Conservation (phyloP, 2,888 invertebrate species). For the Parochlus steinenii region DNA sequence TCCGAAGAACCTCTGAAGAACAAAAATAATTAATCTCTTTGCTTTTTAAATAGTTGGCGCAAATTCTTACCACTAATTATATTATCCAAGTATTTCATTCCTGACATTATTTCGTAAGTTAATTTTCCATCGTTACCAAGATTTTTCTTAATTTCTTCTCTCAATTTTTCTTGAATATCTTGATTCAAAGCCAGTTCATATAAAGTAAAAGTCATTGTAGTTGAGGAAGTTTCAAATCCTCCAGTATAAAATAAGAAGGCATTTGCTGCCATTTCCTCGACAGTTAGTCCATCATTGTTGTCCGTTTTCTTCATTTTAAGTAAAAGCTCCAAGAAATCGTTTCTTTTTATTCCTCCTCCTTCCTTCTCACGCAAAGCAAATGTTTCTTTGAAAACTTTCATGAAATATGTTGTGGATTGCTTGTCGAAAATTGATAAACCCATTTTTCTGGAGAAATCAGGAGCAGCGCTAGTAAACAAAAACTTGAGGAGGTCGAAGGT, state of each 20-base stretch:
- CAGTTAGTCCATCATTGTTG: slow-evolving; percentile 21
- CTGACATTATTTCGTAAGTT: slow-evolving; percentile 25
- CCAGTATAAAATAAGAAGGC: slow-evolving; percentile 31
- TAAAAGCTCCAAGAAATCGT: slow-evolving; percentile 29
- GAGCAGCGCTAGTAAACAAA: slow-evolving; percentile 33
- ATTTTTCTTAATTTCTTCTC: slow-evolving; percentile 26
- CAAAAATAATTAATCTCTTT: too few relatives aligned
- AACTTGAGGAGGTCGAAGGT: not conserved
- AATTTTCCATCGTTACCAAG: slow-evolving; percentile 22
- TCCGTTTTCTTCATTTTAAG: slow-evolving; percentile 26
- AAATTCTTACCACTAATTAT: too few relatives aligned
- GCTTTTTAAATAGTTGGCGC: too few relatives aligned
- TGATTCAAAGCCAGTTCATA: slow-evolving; percentile 26
- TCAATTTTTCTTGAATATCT: slow-evolving; percentile 22
- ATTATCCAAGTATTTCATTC: slow-evolving; percentile 30
- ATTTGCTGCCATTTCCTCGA: slow-evolving; percentile 30
- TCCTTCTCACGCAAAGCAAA: slow-evolving; percentile 23
- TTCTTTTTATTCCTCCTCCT: slow-evolving; percentile 21
- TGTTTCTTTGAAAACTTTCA: slow-evolving; percentile 25
- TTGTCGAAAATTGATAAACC: not conserved
- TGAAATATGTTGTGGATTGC: slow-evolving; percentile 19
- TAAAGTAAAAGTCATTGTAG: slow-evolving; percentile 22
- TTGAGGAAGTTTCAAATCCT: slow-evolving; percentile 26
- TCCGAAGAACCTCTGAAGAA: slow-evolving; percentile 32
- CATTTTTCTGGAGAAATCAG: slow-evolving; percentile 35